Conservation (phyloP, 1,140 invertebrate species). For the Cheumatopsyche charites region DNA sequence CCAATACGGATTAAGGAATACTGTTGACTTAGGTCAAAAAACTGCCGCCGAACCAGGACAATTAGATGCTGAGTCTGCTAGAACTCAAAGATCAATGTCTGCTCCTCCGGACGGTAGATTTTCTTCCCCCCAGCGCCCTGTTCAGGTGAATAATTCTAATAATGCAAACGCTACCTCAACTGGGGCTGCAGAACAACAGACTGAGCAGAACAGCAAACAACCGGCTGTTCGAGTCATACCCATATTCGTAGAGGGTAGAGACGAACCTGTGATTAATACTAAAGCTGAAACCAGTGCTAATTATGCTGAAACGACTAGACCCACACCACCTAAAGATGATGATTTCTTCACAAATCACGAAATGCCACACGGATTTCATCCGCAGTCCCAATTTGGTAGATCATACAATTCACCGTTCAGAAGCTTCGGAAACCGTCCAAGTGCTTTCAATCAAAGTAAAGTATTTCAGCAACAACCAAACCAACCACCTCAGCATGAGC, state of each 20-base stretch:
- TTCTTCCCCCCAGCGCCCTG: conserved; percentile 50
- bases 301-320: conserved; percentile 52
- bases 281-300: conserved; percentile 53
- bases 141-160: conserved; percentile 55
- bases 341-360: conserved; percentile 57
- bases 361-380: conserved; percentile 52
- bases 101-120: conserved; percentile 65
- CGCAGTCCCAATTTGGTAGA: conserved; percentile 55
- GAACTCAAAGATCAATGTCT: conserved; percentile 71
- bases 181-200: conserved; percentile 48
- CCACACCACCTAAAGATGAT: conserved; percentile 55
- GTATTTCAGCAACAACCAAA: conserved; percentile 51
- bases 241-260: conserved; percentile 84
- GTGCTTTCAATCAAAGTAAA: conserved; percentile 50
- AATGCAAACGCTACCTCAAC: conserved; percentile 51
- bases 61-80: conserved; percentile 61
- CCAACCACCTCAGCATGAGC: conserved; percentile 54
- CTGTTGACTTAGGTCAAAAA: conserved; percentile 76
- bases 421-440: conserved; percentile 54
- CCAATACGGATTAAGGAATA: conserved; percentile 76
- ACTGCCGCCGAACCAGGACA: conserved; percentile 62
- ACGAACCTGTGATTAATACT: conserved; percentile 71
- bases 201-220: conserved; percentile 48
- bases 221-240: conserved; percentile 77
- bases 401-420: conserved; percentile 57